Base-by-base conservation (phyloP, 2,797 vertebrate genomes). In the Tapirus indicus region DNA sequence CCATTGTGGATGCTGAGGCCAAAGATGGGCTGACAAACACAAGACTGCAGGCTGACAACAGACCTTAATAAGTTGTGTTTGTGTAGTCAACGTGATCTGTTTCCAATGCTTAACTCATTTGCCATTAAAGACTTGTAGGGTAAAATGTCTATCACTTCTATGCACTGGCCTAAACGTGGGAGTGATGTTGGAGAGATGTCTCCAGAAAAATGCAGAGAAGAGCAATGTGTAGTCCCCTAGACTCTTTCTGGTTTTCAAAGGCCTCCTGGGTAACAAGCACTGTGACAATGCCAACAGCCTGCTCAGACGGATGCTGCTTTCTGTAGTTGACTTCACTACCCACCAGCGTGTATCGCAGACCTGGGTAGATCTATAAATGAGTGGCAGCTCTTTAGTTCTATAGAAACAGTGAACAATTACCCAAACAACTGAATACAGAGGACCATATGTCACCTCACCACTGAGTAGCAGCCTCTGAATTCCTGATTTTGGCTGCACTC, bases 391-490 rank as follows among this genome's bases (percentile, higher is more conserved):
- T 92, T 62, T 2, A n/a, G 35, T 94, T 94, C 64, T 79, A 80
- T 17, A 94, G 77, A 88, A 56, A 93, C 49, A 92, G 32, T 56
- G 88, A 88, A 94, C 91, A 96, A 66, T 86, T 52, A 54, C 66
- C 29, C 77, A 66, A 69, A 62, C 54, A 94, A 20, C 25, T 66
- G 77, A 96, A n/a, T 60, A n/a, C 25, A 62, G 84, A 66, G 85
- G 86, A 86, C 16, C n/a, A 4, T 64, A 35, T 52, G 27, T 41
- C 21, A 88, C 80, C 66, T 84, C 62, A 52, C 25, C 35, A 25
- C 29, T 66, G 86, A 80, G 41, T 49, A 84, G 87, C 10, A 47
- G 56, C 20, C 54, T 84, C 64, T 62, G 71, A 12, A 35, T 62
- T 66, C 29, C 54, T 87, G 80, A 25, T 56, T 84, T 32, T 56